Conservation (phyloP, 2,888 invertebrate genomes). For the Calameuta filiformis region DNA sequence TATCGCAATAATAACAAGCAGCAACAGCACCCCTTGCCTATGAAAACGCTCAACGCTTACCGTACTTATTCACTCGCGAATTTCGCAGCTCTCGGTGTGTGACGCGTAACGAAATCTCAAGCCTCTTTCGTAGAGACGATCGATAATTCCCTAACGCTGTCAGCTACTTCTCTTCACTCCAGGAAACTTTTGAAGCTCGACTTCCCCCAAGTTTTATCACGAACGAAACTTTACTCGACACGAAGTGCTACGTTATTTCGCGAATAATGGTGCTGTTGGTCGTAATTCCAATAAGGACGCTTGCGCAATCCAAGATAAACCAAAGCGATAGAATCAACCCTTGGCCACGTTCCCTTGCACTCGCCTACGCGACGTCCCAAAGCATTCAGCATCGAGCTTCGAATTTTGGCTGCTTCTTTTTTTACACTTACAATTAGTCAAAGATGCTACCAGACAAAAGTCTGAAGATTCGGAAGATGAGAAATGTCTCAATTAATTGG, state of each 20-base stretch:
- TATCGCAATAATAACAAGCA: background rate
- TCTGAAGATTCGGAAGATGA: background rate
- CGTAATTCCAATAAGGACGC: slow-evolving; percentile 35
- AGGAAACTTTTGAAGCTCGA: background rate
- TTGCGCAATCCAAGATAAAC: slow-evolving; percentile 28
- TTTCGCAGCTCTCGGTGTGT: background rate
- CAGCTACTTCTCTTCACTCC: background rate
- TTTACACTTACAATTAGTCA: background rate
- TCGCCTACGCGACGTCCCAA: background rate
- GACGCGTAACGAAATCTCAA: background rate
- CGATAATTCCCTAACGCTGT: background rate
- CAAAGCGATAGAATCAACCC: slow-evolving; percentile 10
- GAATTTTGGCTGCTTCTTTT: background rate
- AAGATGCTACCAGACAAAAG: background rate
- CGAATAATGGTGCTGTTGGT: slow-evolving; percentile 44
- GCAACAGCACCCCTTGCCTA: slow-evolving; percentile 14
- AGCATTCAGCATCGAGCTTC: background rate
- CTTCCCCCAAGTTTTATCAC: background rate
- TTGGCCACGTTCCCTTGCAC: background rate
- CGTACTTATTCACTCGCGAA: background rate
- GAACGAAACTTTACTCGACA: background rate
- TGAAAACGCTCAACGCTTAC: background rate
- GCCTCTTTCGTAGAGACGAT: background rate
- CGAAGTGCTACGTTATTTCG: slow-evolving; percentile 34
- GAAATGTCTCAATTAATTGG: background rate